These are phyloP conservation scores for Scaptomyza cyrtandrae DNA, from an alignment of 2,888 invertebrate species.

Conservation along the genomic window DNA sequence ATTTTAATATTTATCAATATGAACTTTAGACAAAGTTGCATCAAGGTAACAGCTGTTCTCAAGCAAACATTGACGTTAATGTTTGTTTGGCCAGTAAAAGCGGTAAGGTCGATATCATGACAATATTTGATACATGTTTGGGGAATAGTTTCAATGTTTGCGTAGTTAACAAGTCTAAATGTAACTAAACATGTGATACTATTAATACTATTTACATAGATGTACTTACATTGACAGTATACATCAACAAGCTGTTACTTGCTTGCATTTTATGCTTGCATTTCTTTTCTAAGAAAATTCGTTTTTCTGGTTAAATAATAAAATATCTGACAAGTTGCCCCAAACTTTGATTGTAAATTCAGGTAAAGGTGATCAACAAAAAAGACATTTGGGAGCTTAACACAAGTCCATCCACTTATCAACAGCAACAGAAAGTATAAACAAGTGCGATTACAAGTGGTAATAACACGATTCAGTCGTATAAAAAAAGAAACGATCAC, in stretches of 20 bases:
- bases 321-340: not conserved
- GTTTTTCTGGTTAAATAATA: not conserved
- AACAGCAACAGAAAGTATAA: constrained; percentile 28
- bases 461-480: constrained; percentile 74
- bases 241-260: not conserved
- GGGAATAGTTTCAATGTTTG: constrained; percentile 2
- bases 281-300: not conserved
- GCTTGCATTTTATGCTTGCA: not conserved
- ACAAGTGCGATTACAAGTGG: constrained; percentile 63
- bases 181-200: not conserved
- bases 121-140: not conserved
- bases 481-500: constrained; percentile 61
- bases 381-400: constrained; percentile 12
- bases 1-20: constrained; percentile 5
- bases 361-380: constrained; percentile 12
- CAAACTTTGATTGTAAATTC: constrained; percentile 30
- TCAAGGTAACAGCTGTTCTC: constrained; percentile 37
- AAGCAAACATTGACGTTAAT: constrained; percentile 17
- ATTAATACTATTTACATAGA: not conserved
- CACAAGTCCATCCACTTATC: constrained; percentile 57
- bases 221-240: too few species aligned
- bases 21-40: not conserved
- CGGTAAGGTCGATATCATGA: constrained; percentile 1
- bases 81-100: constrained; percentile 15
- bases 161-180: not conserved